phyloP scores from a whole-genome alignment of 2,797 vertebrate species.

The Melopsittacus undulatus region DNA sequence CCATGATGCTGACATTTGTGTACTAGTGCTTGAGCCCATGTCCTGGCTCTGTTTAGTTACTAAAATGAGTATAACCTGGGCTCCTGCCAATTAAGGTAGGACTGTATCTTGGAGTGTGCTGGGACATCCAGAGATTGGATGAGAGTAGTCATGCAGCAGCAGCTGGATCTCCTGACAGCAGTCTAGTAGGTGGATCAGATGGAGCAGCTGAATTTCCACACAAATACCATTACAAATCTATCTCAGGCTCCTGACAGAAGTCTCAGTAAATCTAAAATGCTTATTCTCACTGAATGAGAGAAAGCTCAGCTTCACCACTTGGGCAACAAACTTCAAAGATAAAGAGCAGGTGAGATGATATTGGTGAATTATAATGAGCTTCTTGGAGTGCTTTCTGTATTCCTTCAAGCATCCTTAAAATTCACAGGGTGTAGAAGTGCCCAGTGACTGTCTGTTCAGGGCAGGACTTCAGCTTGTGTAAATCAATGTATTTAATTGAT shows the following conservation, averaged over 20 bases:
- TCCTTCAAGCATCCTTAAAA: not conserved
- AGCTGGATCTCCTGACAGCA: not conserved
- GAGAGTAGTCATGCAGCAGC: not conserved
- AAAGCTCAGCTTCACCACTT: not conserved
- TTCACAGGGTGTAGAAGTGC: not conserved
- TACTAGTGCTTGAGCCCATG: not conserved
- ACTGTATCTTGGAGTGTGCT: not conserved
- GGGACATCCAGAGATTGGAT: not conserved
- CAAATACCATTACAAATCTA: not conserved
- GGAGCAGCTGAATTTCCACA: not conserved
- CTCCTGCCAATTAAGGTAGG: not conserved
- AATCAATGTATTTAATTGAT: not conserved
- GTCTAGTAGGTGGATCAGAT: not conserved
- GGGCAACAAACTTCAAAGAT: not conserved
- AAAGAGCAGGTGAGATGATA: not conserved
- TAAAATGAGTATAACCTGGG: not conserved
- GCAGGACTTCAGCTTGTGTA: not conserved
- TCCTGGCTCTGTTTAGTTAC: not conserved
- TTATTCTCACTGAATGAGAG: not conserved
- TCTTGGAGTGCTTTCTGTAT: not conserved
- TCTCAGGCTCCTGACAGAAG: not conserved
- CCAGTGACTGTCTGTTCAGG: not conserved
- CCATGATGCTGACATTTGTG: not conserved
- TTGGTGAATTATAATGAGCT: not conserved
- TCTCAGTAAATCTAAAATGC: not conserved